Conservation (phyloP, 2,113 vertebrate genomes). For the Campylomormyrus numenius region DNA sequence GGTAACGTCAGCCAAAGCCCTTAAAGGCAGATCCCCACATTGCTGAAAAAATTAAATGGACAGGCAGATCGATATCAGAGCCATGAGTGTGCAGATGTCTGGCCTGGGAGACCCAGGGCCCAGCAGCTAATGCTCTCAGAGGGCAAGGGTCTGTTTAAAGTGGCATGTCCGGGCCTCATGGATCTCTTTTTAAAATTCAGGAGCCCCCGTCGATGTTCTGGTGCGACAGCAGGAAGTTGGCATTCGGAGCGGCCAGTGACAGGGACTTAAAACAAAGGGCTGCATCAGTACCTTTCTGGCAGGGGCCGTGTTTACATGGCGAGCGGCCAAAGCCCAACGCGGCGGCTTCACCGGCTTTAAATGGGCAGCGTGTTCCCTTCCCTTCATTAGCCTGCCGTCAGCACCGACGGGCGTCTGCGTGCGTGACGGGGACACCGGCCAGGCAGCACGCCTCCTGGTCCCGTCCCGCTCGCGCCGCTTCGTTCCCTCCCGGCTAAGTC, state of each 20-base stretch:
- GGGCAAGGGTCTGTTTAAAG: neutral
- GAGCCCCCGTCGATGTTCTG: conserved; percentile 20
- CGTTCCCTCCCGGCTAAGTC: neutral
- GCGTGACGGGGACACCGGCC: conserved; percentile 10
- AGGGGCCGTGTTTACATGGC: conserved; percentile 22
- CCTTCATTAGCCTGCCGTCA: conserved; percentile 37
- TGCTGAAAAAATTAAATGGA: conserved; percentile 1
- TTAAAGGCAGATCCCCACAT: neutral
- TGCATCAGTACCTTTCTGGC: conserved; percentile 20
- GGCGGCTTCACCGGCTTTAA: conserved; percentile 24
- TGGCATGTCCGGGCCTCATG: neutral
- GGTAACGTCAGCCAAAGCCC: neutral
- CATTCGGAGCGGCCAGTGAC: conserved; percentile 22
- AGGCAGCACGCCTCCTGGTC: neutral
- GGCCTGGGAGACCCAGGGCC: neutral
- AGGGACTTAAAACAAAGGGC: conserved; percentile 24
- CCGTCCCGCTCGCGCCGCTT: neutral
- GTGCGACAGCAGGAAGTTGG: conserved; percentile 26
- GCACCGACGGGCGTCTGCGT: conserved; percentile 17
- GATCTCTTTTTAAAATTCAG: conserved; percentile 8
- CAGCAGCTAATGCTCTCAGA: neutral
- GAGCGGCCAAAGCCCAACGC: conserved; percentile 23
- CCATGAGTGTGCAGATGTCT: neutral
- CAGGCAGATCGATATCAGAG: neutral
- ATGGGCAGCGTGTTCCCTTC: conserved; percentile 31